Evolutionary conservation across 2,888 invertebrate species (phyloP), one percentile per base, ranked within the genome.

Genomic region (Mesoligia furuncula): DNA sequence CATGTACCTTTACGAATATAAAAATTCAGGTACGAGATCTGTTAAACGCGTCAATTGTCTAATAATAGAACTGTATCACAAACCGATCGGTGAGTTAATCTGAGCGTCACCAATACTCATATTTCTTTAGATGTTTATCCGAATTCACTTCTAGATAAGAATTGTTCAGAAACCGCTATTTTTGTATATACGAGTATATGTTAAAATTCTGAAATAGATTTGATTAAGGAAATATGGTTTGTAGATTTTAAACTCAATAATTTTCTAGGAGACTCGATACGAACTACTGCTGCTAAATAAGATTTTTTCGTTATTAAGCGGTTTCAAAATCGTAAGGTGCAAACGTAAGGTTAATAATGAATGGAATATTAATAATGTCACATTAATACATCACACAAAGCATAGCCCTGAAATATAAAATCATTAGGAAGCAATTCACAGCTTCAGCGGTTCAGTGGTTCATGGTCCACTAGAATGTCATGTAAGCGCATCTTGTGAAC

Each of bases 391-490:
- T 72, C 27, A 69, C 45, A 17, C 66, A 54, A 17, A 54, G 13
- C n/a, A 57, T n/a, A 59, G 27, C 48, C 54, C 31, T 69, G 64
- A 70, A 77, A 70, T 77, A 65, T 69, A 54, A 75, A 70, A 69
- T 71, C 78, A 85, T 74, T 77, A 82, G 83, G 74, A 85, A 85
- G 73, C 78, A 78, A 77, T 78, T 79, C 72, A 76, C 61, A 76
- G 57, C 24, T 80, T 83, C 70, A 62, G 80, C 83, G 77, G 85
- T 85, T 89, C 80, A 87, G 70, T 68, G 67, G 77, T 70, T 74
- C 67, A 75, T 72, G 80, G 85, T 81, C 86, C 74, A 80, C 90
- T 85, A 91, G 88, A 93, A 94, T 93, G 91, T 92, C 92, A 94
- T 76, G 75, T 79, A 80, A 83, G 71, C 80, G 77, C 90, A 90